Conservation (phyloP, 2,797 vertebrate genomes). For the Enteromius argenteus region DNA sequence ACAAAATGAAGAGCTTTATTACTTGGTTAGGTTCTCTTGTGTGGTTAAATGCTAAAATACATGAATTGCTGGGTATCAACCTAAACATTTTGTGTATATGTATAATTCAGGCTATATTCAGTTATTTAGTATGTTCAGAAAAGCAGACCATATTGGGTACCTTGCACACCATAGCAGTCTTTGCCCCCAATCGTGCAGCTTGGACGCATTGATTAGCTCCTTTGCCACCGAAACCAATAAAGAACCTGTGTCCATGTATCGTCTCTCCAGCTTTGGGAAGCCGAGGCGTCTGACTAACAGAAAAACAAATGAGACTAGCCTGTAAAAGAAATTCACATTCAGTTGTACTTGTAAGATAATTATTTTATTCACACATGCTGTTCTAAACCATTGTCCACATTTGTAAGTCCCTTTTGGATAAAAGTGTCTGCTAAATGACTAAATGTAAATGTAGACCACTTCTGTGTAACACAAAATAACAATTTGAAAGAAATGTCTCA, state of each 20-base stretch:
- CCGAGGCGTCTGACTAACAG: slow-evolving; percentile 84
- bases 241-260: slow-evolving; percentile 93
- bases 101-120: slow-evolving; percentile 19
- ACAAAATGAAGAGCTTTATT: slow-evolving; percentile 75
- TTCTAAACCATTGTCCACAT: not conserved
- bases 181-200: slow-evolving; percentile 89
- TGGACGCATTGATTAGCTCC: slow-evolving; percentile 98
- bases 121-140: slow-evolving; percentile 18
- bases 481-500: not conserved
- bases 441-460: too few species aligned
- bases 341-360: too few species aligned
- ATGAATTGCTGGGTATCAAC: slow-evolving; percentile 15
- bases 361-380: not conserved
- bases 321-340: slow-evolving; percentile 54
- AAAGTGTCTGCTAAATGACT: too few species aligned
- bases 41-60: slow-evolving; percentile 66
- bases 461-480: not conserved
- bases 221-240: slow-evolving; percentile 96
- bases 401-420: too few species aligned
- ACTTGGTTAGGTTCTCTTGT: slow-evolving; percentile 65
- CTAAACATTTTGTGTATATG: slow-evolving; percentile 11
- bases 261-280: slow-evolving; percentile 95
- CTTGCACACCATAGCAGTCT: slow-evolving; percentile 92
- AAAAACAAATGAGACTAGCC: slow-evolving; percentile 63
- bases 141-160: slow-evolving; percentile 70